phyloP scores from a whole-genome alignment of 2,113 vertebrate species.

The Brevimyrus niger region DNA sequence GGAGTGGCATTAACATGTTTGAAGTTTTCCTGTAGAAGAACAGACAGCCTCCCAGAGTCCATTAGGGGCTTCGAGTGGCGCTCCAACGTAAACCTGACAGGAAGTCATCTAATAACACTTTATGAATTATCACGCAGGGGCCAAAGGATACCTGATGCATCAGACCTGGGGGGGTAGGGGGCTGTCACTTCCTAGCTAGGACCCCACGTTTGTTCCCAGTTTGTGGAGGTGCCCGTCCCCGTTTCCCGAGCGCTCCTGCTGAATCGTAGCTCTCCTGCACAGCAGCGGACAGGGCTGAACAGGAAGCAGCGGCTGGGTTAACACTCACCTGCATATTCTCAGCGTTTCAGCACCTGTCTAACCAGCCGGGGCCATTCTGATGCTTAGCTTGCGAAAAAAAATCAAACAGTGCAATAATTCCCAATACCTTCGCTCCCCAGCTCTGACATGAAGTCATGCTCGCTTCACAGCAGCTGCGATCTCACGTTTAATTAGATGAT shows the following conservation, averaged over 20 bases:
- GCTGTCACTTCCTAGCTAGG: background rate
- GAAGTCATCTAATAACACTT: constrained; percentile 20
- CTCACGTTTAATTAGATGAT: background rate
- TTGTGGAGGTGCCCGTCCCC: background rate
- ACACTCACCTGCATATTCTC: background rate
- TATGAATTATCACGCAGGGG: background rate
- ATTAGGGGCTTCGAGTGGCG: constrained; percentile 2
- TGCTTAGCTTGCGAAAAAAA: background rate
- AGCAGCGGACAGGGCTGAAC: background rate
- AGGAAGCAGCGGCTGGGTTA: background rate
- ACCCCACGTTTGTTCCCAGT: background rate
- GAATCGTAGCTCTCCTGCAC: background rate
- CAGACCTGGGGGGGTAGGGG: background rate
- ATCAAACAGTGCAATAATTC: background rate
- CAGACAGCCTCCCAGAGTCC: constrained; percentile 7
- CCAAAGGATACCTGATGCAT: background rate
- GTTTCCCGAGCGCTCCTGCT: background rate
- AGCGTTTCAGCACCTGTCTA: background rate
- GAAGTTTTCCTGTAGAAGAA: constrained; percentile 15
- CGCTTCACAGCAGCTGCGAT: background rate
- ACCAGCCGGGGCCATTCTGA: background rate
- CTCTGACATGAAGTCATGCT: background rate
- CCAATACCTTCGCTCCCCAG: background rate
- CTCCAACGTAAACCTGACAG: constrained; percentile 16
- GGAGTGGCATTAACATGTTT: constrained; percentile 24